phyloP scores from a whole-genome alignment of 2,113 vertebrate species.

The Bujurquina vittata region DNA sequence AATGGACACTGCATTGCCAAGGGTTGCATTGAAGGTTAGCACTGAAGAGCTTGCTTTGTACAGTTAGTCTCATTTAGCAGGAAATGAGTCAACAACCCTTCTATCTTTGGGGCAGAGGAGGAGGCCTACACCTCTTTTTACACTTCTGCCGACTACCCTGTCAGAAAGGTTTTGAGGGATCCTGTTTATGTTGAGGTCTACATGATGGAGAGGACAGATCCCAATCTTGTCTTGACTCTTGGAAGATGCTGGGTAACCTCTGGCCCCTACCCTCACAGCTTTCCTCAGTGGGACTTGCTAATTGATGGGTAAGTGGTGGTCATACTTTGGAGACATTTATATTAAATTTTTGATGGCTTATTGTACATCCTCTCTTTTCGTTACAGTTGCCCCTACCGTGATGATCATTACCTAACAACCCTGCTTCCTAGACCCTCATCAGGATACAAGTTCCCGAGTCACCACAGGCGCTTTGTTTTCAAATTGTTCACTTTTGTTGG shows the following conservation, averaged over 20 bases:
- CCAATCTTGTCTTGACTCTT: conserved; percentile 81
- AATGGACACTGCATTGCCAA: conserved; percentile 60
- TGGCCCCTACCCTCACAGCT: conserved; percentile 29
- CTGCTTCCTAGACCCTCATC: conserved; percentile 38
- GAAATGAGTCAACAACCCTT: background rate
- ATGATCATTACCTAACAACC: conserved; percentile 67
- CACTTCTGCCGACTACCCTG: conserved; percentile 59
- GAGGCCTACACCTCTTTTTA: conserved; percentile 68
- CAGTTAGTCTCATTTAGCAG: background rate
- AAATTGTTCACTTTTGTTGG: conserved; percentile 79
- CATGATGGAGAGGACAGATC: conserved; percentile 82
- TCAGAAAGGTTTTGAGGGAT: conserved; percentile 78
- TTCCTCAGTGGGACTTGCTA: conserved; percentile 83
- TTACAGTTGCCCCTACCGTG: conserved; percentile 67
- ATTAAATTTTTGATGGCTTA: background rate
- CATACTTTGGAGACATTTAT: background rate
- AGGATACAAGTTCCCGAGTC: conserved; percentile 50
- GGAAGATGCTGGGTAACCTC: conserved; percentile 85
- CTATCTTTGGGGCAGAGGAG: conserved; percentile 37
- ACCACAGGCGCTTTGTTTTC: conserved; percentile 71
- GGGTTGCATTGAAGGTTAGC: conserved; percentile 69
- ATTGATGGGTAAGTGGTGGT: conserved; percentile 73
- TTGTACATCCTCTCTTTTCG: background rate
- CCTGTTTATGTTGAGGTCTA: conserved; percentile 82
- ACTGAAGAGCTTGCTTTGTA: background rate